These are phyloP conservation scores for Baccha elongata DNA, from an alignment of 2,888 invertebrate species.

Conservation along the genomic window DNA sequence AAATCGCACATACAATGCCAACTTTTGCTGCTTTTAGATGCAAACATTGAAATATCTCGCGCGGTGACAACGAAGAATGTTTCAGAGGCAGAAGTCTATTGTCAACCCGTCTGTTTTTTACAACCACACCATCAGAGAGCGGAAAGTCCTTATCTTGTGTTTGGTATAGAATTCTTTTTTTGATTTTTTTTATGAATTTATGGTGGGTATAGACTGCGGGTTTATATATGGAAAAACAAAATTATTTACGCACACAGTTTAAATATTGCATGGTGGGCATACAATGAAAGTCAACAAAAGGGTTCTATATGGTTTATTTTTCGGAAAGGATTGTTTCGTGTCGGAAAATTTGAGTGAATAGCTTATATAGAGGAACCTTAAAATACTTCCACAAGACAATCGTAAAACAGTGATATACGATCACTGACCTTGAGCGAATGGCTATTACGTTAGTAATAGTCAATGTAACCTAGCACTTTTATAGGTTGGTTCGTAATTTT, in stretches of 20 bases:
- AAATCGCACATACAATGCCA: slow-evolving; percentile 48
- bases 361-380: neutral
- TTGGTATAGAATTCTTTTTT: slow-evolving; percentile 39
- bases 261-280: slow-evolving; percentile 65
- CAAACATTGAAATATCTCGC: slow-evolving; percentile 41
- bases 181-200: slow-evolving; percentile 49
- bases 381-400: slow-evolving; percentile 41
- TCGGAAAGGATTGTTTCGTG: slow-evolving; percentile 39
- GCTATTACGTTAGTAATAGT: slow-evolving; percentile 46
- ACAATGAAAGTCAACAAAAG: slow-evolving; percentile 62
- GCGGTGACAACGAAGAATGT: slow-evolving; percentile 46
- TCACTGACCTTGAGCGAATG: slow-evolving; percentile 69
- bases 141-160: slow-evolving; percentile 63
- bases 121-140: slow-evolving; percentile 65
- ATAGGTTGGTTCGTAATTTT: slow-evolving; percentile 18
- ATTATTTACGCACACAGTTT: slow-evolving; percentile 73
- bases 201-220: slow-evolving; percentile 64
- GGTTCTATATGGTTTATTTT: slow-evolving; percentile 50
- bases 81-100: slow-evolving; percentile 54
- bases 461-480: slow-evolving; percentile 48
- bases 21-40: slow-evolving; percentile 23
- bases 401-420: slow-evolving; percentile 70
- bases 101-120: slow-evolving; percentile 68
- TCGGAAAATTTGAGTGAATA: slow-evolving; percentile 36
- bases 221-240: slow-evolving; percentile 69